Base-by-base conservation (phyloP, 2,113 vertebrate genomes). In the Damaliscus lunatus region DNA sequence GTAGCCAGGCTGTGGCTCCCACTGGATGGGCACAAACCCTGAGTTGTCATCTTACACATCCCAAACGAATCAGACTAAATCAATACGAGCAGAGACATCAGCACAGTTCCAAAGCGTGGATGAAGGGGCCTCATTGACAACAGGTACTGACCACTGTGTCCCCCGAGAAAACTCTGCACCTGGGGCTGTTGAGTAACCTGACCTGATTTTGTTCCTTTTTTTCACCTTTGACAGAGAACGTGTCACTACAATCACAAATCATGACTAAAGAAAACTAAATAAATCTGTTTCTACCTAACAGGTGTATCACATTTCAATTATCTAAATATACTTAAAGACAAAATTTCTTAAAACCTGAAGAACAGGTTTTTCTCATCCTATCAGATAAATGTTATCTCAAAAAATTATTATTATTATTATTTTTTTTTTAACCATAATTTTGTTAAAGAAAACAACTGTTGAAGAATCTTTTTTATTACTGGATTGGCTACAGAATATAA, bases 351-450 rank as follows among this genome's bases (percentile, higher is more conserved):
- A 95, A 62, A 86, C 23, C 6, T 91, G 19, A 82, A 82, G 29
- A n/a, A 91, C 0, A 96, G 33, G 25, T 27, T 67, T 3, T 2
- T 17, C 11, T 93, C 78, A 36, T 46, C 93, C 77, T 91, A 78
- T 53, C 27, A 7, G 15, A 55, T n/a, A 90, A 92, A 86, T 53
- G 10, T 46, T 62, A 88, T 67, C 33, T 25, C 12, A 52, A 92
- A 40, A 86, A 74, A 74, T 77, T 77, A 74, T 82, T 57, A 81
- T 25, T 78, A 43, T 84, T 90, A 43, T 88, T 43, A 43, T 43
- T 85, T 48, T n/a, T n/a, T n/a, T 29, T 88, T 93, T 40, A 92
- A 94, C 67, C 36, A 92, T 4, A 90, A 88, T 96, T 94, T 96
- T 90, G 21, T 77, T 91, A 82, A 29, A 27, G 9, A 82, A 93